phyloP scores from a whole-genome alignment of 2,797 vertebrate species.

The Syndactyla subalaris region DNA sequence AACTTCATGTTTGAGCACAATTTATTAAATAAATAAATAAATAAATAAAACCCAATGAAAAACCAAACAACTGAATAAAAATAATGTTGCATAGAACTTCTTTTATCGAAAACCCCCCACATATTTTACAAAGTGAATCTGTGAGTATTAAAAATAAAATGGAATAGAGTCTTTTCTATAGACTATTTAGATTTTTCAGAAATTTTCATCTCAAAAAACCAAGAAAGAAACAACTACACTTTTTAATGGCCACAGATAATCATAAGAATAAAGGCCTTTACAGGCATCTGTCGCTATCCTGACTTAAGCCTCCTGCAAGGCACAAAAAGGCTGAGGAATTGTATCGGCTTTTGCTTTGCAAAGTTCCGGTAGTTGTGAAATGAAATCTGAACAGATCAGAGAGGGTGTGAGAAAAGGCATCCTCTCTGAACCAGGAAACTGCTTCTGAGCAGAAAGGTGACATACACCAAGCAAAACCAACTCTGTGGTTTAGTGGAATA shows the following conservation, averaged over 20 bases:
- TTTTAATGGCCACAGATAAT: neutral
- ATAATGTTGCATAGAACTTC: neutral
- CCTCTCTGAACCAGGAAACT: neutral
- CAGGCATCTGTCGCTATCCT: neutral
- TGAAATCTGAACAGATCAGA: neutral
- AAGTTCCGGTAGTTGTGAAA: neutral
- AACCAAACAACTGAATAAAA: neutral
- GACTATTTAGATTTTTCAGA: neutral
- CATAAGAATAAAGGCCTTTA: neutral
- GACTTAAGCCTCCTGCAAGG: neutral
- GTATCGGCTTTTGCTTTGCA: neutral
- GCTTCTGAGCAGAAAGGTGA: neutral
- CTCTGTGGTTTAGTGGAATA: neutral
- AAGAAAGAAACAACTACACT: fast-evolving
- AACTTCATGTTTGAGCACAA: neutral
- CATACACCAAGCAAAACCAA: neutral
- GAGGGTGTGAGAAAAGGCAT: neutral
- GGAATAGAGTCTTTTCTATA: neutral
- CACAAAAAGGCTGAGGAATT: neutral
- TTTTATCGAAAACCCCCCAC: fast-evolving
- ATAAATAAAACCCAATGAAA: too few relatives aligned
- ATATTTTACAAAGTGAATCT: neutral
- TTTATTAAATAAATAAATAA: neutral
- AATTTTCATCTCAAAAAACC: neutral
- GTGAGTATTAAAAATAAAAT: neutral